These are phyloP conservation scores for Euplexia lucipara DNA, from an alignment of 2,888 invertebrate species.

Conservation along the genomic window DNA sequence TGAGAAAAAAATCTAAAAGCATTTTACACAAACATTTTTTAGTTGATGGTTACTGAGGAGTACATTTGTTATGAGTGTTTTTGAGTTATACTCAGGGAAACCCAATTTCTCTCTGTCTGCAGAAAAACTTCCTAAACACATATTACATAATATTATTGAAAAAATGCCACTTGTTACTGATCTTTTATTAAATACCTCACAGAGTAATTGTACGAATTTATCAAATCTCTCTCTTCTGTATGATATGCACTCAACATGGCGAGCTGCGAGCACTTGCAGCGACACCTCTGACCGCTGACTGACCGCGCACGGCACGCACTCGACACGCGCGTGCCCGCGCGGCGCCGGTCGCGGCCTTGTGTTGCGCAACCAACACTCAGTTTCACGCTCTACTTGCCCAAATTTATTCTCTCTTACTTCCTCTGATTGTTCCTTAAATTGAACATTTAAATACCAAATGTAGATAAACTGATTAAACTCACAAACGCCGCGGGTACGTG, in stretches of 20 bases:
- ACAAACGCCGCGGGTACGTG: slow-evolving; percentile 19
- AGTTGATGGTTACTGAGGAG: too few species aligned
- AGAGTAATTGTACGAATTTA: too few species aligned
- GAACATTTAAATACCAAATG: slow-evolving; percentile 68
- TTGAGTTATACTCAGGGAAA: too few species aligned
- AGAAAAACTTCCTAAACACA: too few species aligned
- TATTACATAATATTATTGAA: too few species aligned
- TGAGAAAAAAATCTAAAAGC: neutral
- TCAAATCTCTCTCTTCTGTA: neutral
- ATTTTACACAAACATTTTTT: neutral
- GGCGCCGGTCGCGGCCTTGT: slow-evolving; percentile 5
- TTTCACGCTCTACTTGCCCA: slow-evolving; percentile 59
- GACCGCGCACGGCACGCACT: neutral
- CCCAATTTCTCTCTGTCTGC: too few species aligned
- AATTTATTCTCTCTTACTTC: slow-evolving; percentile 44
- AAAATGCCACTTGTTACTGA: too few species aligned
- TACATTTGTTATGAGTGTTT: too few species aligned
- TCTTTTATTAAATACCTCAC: too few species aligned
- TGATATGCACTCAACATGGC: neutral
- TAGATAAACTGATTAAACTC: slow-evolving; percentile 50
- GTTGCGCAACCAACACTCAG: slow-evolving; percentile 55
- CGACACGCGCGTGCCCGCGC: neutral
- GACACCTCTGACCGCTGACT: neutral
- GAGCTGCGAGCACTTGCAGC: neutral
- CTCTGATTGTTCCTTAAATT: slow-evolving; percentile 71